Base-by-base conservation (phyloP, 2,797 vertebrate genomes). In the Takifugu rubripes region DNA sequence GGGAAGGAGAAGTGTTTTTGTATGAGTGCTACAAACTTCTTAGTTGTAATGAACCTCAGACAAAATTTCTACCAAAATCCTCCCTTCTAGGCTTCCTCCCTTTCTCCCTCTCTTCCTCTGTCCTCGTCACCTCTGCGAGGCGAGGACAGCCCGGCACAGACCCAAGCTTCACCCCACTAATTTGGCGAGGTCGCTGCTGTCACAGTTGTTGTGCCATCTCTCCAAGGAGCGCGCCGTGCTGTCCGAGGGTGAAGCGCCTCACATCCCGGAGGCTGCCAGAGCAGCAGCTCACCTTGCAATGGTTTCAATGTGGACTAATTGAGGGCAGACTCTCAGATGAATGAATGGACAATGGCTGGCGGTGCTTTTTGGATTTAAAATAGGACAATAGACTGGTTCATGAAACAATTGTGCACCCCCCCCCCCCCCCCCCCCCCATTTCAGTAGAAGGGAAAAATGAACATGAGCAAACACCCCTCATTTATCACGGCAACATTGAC, bases 1-100 rank as follows among this genome's bases (percentile, higher is more conserved):
- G 72, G 82, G 80, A 83, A 77, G 75, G 70, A 80, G 64, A 74
- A 64, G 75, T 70, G 75, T 66, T 77, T 70, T 83, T 83, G 66
- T 81, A 73, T 56, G 64, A 83, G 66, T 72, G 74, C 76, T 78
- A 83, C 74, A 73, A 78, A 83, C 75, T 79, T 82, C 6, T 68
- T 80, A 82, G 78, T 82, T 83, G 82, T 85, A 67, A 71, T 52
- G 50, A 85, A 84, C 64, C 73, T 85, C 68, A 64, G 64, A 75
- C 54, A 68, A 79, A 61, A 70, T 78, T 73, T 88, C 65, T 84
- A 75, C 87, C 84, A 78, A 81, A 85, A 77, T 74, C 77, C 76
- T 85, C 81, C 84, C 80, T 10, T n/a, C 72, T 58, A 72, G 75
- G 77, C 76, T 74, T 70, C 87, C 86, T 88, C 85, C 87, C 78